These are phyloP conservation scores for Hippocampus guttulatus DNA, from an alignment of 2,113 vertebrate species.

Conservation along the genomic window DNA sequence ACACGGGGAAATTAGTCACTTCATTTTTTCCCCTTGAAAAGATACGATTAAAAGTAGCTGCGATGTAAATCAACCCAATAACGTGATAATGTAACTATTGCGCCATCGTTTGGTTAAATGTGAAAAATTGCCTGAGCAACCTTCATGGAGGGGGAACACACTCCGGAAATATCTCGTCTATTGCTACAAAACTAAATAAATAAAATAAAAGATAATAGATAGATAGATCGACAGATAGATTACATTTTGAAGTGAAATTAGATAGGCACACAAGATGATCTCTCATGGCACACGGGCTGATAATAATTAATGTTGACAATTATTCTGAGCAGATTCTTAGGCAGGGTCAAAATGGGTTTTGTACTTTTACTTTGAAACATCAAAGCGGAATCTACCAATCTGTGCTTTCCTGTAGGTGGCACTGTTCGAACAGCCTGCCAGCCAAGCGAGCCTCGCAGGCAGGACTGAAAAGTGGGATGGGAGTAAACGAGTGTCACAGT, in stretches of 20 bases:
- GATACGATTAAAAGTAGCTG: background rate
- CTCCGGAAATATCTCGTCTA: background rate
- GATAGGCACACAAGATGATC: too few species aligned
- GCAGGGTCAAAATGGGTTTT: too few species aligned
- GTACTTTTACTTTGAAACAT: conserved; percentile 30
- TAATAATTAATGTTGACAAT: too few species aligned
- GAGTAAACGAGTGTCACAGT: conserved; percentile 20
- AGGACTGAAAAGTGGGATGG: conserved; percentile 44
- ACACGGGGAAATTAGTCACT: background rate
- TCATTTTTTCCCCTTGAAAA: background rate
- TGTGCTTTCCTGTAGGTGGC: background rate
- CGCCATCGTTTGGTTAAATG: background rate
- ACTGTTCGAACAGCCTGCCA: background rate
- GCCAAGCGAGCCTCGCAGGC: background rate
- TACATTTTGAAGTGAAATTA: too few species aligned
- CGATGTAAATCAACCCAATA: background rate
- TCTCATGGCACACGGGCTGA: too few species aligned
- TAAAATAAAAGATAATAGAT: background rate
- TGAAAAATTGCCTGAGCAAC: background rate
- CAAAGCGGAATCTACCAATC: conserved; percentile 3
- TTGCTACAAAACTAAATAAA: too few species aligned
- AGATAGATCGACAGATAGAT: too few species aligned
- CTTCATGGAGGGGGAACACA: background rate
- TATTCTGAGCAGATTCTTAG: too few species aligned
- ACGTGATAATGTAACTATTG: background rate